Evolutionary conservation across 2,797 vertebrate species (phyloP), one percentile per base, ranked within the genome.

Genomic region (Enteromius unitaeniatus): DNA sequence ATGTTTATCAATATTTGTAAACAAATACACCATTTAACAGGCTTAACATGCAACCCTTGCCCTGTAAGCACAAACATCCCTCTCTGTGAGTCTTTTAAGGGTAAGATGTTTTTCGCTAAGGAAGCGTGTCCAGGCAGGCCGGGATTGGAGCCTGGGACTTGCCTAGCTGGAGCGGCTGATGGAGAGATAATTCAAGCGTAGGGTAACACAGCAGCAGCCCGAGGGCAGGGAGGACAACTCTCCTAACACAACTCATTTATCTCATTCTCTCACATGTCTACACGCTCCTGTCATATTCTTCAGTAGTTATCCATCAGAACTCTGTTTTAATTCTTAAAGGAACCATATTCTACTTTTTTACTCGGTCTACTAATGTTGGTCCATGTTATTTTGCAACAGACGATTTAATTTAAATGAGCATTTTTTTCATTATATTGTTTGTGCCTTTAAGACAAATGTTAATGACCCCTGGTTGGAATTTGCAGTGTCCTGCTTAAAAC

Each of bases 91-190:
- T 72, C 26, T 42, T 49, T 37, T 10, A 82, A 31, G 49, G 58
- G 47, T 64, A n/a, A 40, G 17, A 64, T 74, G 47, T 76, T 78
- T 83, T 80, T 28, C 65, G 68, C 17, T 40, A 23, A 42, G 67
- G 58, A 80, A 82, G 84, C 88, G 40, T 92, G 91, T 94, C 90
- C 89, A 87, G 90, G 91, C 90, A 92, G 88, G 90, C 78, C 4
- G 26, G 31, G 49, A 49, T 3, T 55, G 85, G 88, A 89, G 92
- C 92, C 92, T 74, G 86, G 78, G 92, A 87, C 74, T 86, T 78
- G 87, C 89, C 88, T 92, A 86, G 67, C 89, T 79, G n/a, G 1
- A 75, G 83, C 81, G 85, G 81, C 87, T 91, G 90, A 92, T 90
- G 88, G 89, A 85, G 89, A 89, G 89, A 90, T 68, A 87, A 90